Evolutionary conservation across 2,113 vertebrate genomes (phyloP).

Genomic region (Solenodon paradoxus): DNA sequence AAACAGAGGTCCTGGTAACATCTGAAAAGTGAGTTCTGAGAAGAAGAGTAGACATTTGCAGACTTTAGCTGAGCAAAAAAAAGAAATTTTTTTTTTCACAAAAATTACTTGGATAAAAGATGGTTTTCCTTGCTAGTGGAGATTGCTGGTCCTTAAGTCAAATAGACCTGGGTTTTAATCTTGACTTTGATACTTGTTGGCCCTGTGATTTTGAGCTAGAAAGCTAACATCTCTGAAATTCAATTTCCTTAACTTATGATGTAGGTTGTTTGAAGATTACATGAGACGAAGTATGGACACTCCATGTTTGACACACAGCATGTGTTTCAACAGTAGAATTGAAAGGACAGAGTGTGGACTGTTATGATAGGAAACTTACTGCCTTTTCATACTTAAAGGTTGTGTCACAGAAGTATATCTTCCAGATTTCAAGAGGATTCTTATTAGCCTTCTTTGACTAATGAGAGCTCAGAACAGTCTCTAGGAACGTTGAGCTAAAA

Average conservation of each 20-base stretch:
- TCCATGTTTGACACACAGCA: not conserved
- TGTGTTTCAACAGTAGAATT: not conserved
- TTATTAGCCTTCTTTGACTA: not conserved
- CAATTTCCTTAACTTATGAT: not conserved
- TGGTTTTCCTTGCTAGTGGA: not conserved
- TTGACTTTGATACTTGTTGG: not conserved
- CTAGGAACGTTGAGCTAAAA: not conserved
- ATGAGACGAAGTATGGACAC: not conserved
- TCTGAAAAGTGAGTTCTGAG: constrained; percentile 81
- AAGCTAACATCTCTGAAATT: not conserved
- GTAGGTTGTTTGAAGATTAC: not conserved
- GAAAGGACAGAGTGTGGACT: no score
- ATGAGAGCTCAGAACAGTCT: not conserved
- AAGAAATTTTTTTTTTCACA: not conserved
- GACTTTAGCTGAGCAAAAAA: not conserved
- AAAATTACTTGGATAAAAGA: constrained; percentile 16
- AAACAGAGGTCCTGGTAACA: constrained; percentile 63
- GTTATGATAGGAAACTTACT: not conserved
- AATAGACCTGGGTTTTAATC: not conserved
- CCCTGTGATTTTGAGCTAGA: constrained; percentile 6
- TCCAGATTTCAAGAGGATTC: not conserved
- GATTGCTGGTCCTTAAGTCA: not conserved
- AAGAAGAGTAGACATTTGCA: not conserved
- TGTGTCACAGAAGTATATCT: not conserved
- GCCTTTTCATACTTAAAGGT: not conserved